Evolutionary conservation across 2,797 vertebrate genomes (phyloP).

Genomic region (Limosa lapponica): DNA sequence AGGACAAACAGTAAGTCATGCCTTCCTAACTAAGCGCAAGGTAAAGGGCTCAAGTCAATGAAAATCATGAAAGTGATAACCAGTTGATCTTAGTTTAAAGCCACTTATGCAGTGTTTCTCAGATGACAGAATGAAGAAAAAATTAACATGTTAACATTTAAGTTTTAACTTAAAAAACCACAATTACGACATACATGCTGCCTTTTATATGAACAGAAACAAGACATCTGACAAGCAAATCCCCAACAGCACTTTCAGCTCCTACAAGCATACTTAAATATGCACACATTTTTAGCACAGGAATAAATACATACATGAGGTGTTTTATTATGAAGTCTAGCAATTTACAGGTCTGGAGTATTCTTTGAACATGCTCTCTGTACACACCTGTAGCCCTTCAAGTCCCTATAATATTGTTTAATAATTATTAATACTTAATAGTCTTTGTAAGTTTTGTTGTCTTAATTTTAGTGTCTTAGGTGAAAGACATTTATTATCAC

Average conservation of each 20-base stretch:
- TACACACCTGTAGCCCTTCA: neutral
- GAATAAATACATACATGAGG: neutral
- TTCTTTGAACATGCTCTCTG: neutral
- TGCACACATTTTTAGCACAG: neutral
- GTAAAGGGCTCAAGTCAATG: neutral
- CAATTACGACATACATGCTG: neutral
- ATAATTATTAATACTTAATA: neutral
- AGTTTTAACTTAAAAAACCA: neutral
- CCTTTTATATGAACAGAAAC: neutral
- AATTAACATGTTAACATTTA: accelerated
- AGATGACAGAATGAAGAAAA: neutral
- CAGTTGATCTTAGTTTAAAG: neutral
- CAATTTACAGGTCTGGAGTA: neutral
- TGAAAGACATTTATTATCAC: neutral
- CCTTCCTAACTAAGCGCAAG: neutral
- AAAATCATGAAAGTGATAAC: neutral
- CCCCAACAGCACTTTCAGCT: neutral
- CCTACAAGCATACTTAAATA: neutral
- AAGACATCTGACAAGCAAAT: neutral
- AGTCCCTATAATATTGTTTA: neutral
- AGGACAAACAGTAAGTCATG: neutral
- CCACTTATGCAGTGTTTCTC: neutral
- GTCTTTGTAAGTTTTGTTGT: neutral
- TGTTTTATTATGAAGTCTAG: neutral
- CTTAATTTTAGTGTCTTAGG: neutral